These are phyloP conservation scores for Drosophila ficusphila DNA, from an alignment of 1,140 invertebrate species.

Conservation along the genomic window DNA sequence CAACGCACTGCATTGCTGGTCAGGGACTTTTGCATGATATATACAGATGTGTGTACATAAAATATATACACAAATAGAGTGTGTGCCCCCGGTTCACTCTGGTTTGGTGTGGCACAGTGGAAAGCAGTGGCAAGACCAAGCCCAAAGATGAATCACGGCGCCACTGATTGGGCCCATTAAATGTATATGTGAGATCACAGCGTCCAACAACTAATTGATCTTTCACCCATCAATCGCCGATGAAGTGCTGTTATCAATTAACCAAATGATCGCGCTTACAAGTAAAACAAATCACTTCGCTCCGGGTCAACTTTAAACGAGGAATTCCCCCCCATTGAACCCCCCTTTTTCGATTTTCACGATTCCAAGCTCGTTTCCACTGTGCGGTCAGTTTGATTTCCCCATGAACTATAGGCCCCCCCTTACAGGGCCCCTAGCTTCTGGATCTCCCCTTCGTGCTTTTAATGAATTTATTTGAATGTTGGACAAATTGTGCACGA, in stretches of 20 bases:
- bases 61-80: not conserved
- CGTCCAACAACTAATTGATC: slow-evolving; percentile 40
- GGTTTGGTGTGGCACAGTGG: slow-evolving; percentile 52
- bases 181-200: slow-evolving; percentile 34
- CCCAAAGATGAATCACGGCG: slow-evolving; percentile 37
- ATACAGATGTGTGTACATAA: not conserved
- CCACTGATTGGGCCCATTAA: slow-evolving; percentile 46
- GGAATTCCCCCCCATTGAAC: slow-evolving; percentile 33
- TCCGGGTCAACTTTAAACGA: slow-evolving; percentile 55
- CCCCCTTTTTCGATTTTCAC: slow-evolving; percentile 1
- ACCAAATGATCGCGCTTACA: slow-evolving; percentile 61
- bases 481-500: slow-evolving; percentile 82
- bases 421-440: slow-evolving; percentile 3
- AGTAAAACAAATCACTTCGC: slow-evolving; percentile 59
- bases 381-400: slow-evolving; percentile 51
- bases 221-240: slow-evolving; percentile 47
- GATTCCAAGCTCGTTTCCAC: slow-evolving; percentile 50
- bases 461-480: slow-evolving; percentile 83
- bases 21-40: slow-evolving; percentile 35
- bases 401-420: slow-evolving; percentile 22
- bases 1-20: slow-evolving; percentile 55
- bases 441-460: slow-evolving; percentile 39
- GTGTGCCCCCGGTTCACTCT: slow-evolving; percentile 20
- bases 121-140: slow-evolving; percentile 19
- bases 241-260: slow-evolving; percentile 64